phyloP scores from a whole-genome alignment of 2,888 invertebrate genomes.

The Altica lythri region DNA sequence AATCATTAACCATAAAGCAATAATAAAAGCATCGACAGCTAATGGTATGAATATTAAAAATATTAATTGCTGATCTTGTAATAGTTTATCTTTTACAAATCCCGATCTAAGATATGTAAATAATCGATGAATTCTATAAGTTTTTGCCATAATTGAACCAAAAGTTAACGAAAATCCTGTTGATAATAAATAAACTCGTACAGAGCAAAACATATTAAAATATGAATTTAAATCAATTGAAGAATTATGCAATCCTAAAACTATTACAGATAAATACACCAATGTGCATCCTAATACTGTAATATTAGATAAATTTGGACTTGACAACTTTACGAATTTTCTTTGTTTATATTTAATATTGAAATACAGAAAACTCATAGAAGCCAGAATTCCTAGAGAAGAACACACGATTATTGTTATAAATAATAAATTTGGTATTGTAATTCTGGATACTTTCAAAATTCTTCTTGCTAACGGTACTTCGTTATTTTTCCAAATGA shows the following conservation, averaged over 20 bases:
- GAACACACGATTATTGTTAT: constrained; percentile 74
- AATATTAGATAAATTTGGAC: constrained; percentile 90
- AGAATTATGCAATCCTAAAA: constrained; percentile 84
- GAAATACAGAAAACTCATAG: constrained; percentile 77
- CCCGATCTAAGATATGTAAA: constrained; percentile 83
- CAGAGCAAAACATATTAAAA: constrained; percentile 84
- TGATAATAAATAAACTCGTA: constrained; percentile 86
- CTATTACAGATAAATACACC: constrained; percentile 86
- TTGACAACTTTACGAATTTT: constrained; percentile 89
- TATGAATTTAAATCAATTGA: constrained; percentile 69
- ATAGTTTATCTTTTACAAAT: constrained; percentile 85
- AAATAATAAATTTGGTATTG: constrained; percentile 78
- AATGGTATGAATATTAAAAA: constrained; percentile 81
- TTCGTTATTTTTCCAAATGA: constrained; percentile 77
- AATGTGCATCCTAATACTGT: constrained; percentile 87
- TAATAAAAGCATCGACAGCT: constrained; percentile 80
- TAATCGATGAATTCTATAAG: constrained; percentile 89
- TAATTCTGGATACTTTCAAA: constrained; percentile 74
- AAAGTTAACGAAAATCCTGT: constrained; percentile 91
- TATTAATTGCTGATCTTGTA: constrained; percentile 88
- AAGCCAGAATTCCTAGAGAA: constrained; percentile 73
- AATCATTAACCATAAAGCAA: constrained; percentile 80
- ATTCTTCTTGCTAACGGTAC: constrained; percentile 80
- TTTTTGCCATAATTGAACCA: constrained; percentile 94
- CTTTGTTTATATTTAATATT: constrained; percentile 82